phyloP scores from a whole-genome alignment of 2,888 invertebrate species.

The Amiota communis region DNA sequence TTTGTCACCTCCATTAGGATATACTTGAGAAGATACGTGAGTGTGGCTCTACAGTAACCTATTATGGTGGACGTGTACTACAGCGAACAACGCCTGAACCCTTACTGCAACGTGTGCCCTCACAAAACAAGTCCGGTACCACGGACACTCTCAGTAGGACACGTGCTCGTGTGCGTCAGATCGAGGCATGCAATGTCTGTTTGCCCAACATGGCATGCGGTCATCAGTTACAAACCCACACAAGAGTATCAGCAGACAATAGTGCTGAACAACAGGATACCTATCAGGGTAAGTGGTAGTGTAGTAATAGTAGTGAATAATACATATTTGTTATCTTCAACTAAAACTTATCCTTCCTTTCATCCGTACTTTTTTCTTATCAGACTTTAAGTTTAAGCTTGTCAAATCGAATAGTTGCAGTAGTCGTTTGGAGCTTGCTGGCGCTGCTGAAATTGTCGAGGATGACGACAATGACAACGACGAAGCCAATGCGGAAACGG shows the following conservation, averaged over 20 bases:
- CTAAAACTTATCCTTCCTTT: constrained; percentile 10
- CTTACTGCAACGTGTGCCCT: constrained; percentile 54
- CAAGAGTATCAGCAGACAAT: background rate
- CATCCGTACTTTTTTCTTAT: constrained; percentile 28
- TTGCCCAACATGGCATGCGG: constrained; percentile 59
- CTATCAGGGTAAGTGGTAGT: constrained; percentile 56
- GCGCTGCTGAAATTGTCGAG: constrained; percentile 72
- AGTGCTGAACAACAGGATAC: constrained; percentile 43
- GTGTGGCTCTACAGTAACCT: constrained; percentile 91
- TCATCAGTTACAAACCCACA: constrained; percentile 46
- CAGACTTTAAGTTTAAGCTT: constrained; percentile 84
- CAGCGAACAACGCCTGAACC: constrained; percentile 74
- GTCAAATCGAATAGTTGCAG: constrained; percentile 91
- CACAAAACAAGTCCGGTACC: constrained; percentile 73
- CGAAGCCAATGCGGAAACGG: constrained; percentile 54
- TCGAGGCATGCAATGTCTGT: constrained; percentile 72
- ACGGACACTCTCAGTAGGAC: constrained; percentile 70
- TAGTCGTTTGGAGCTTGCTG: constrained; percentile 85
- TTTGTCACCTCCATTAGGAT: constrained; percentile 73
- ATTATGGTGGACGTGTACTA: constrained; percentile 89
- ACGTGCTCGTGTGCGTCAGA: constrained; percentile 62
- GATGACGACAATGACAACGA: constrained; percentile 25
- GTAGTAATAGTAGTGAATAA: background rate
- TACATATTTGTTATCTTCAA: constrained; percentile 6
- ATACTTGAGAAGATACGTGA: constrained; percentile 89